Base-by-base conservation (phyloP, 2,113 vertebrate species). In the Sarotherodon lohbergeri region DNA sequence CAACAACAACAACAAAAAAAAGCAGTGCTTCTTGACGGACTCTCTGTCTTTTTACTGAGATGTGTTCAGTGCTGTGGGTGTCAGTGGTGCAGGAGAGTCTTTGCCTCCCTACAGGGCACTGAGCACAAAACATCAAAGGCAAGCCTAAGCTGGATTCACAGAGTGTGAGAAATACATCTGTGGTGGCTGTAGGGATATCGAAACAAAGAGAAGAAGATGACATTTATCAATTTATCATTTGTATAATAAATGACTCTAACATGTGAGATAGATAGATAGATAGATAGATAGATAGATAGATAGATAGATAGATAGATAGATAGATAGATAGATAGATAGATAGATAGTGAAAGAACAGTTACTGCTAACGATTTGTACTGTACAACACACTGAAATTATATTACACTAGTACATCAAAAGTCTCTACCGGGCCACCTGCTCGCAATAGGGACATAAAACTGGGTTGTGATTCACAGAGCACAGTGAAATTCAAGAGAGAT, bases 391-490 rank as follows among this genome's bases (percentile, higher is more conserved):
- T 84, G 59, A 34, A 83, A 82, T 88, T 84, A 89, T 93, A 92
- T 93, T 88, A 86, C 78, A 59, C 63, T 57, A 81, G 86, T 87
- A 89, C 56, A 91, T 95, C 91, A 90, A 79, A 85, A 86, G 34
- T 50, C 39, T 81, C 52, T 56, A 78, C 86, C 50, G 71, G 71
- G 84, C 87, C 52, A 57, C 57, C 66, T 68, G 22, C 39, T 80
- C 19, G 54, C 81, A 68, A 73, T 19, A 86, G 48, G 50, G 50
- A 22, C 80, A 84, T 90, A 91, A 91, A 92, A 91, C 48, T 5
- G 22, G 91, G 55, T 84, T 41, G 83, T 86, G 88, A 92, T 89
- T 90, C 89, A 85, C 61, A 9, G 81, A 80, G 52, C 59, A 87
- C 87, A 89, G 80, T 81, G 59, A 86, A 84, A 63, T 66, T 83